Evolutionary conservation across 2,888 invertebrate species (phyloP).

Genomic region (Drosophila eohydei): DNA sequence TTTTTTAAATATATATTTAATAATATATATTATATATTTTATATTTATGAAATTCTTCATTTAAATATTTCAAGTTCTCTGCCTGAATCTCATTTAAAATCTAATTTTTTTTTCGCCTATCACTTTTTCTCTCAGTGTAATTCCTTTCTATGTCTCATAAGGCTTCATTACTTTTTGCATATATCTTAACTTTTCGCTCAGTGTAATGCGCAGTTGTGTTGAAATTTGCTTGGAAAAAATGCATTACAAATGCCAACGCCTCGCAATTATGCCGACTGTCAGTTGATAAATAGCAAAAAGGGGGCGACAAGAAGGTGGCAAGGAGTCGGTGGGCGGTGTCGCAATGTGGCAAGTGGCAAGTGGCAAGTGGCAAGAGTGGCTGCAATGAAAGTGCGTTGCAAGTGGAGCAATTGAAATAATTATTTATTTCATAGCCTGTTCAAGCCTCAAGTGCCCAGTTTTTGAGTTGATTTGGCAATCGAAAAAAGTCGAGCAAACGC

Average conservation of each 20-base stretch:
- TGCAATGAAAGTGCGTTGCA: conserved; percentile 67
- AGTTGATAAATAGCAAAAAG: conserved; percentile 29
- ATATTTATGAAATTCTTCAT: too few species aligned
- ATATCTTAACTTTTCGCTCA: conserved; percentile 2
- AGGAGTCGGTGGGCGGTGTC: not conserved
- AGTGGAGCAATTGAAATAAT: conserved; percentile 60
- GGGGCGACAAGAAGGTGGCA: not conserved
- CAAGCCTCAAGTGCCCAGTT: conserved; percentile 27
- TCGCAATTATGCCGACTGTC: conserved; percentile 51
- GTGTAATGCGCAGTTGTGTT: conserved; percentile 42
- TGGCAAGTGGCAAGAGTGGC: conserved; percentile 28
- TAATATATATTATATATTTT: not conserved
- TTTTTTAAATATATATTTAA: too few species aligned
- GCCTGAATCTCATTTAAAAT: too few species aligned
- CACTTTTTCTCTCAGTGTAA: not conserved
- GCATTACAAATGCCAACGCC: conserved; percentile 53
- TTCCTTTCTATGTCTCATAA: not conserved
- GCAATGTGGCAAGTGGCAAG: conserved; percentile 11
- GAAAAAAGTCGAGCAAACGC: conserved; percentile 35
- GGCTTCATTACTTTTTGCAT: not conserved
- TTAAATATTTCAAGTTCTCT: too few species aligned
- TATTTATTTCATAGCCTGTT: conserved; percentile 61
- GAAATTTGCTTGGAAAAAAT: conserved; percentile 53
- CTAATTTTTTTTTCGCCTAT: too few species aligned
- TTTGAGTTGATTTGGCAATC: conserved; percentile 56